Evolutionary conservation across 2,888 invertebrate genomes (phyloP).

Genomic region (Ephialtes manifestator): DNA sequence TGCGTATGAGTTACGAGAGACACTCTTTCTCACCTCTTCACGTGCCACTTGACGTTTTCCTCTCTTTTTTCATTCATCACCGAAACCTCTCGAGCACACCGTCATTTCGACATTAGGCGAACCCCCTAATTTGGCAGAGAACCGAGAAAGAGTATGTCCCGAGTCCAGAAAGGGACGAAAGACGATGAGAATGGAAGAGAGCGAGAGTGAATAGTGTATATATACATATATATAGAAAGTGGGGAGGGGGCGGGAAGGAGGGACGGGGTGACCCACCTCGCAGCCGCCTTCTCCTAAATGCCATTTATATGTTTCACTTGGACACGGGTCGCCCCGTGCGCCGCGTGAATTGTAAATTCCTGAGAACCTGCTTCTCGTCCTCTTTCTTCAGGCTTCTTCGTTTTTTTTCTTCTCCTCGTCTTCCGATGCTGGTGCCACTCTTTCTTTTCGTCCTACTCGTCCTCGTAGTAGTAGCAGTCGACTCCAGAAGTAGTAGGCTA

Average conservation of each 20-base stretch:
- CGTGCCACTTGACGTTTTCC: constrained; percentile 32
- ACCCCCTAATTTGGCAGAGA: constrained; percentile 82
- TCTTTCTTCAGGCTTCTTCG: constrained; percentile 51
- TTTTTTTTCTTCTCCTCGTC: constrained; percentile 64
- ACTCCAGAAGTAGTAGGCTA: constrained; percentile 36
- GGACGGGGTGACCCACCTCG: constrained; percentile 66
- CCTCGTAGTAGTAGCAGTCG: constrained; percentile 34
- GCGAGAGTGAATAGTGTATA: background rate
- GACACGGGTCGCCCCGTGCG: constrained; percentile 77
- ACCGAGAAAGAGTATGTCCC: constrained; percentile 38
- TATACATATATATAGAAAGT: background rate
- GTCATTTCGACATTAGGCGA: constrained; percentile 83
- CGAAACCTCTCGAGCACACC: constrained; percentile 72
- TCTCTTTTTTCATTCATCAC: constrained; percentile 50
- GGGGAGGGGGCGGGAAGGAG: constrained; percentile 24
- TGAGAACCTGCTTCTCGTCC: constrained; percentile 80
- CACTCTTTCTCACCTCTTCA: constrained; percentile 43
- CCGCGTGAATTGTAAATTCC: constrained; percentile 84
- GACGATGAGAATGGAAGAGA: background rate
- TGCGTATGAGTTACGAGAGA: background rate
- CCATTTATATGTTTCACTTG: constrained; percentile 84
- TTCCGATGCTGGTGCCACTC: constrained; percentile 48
- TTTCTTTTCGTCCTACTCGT: constrained; percentile 38
- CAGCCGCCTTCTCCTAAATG: constrained; percentile 80
- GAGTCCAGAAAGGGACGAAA: constrained; percentile 6